phyloP scores from a whole-genome alignment of 1,140 invertebrate genomes.

The Anoplophora glabripennis region DNA sequence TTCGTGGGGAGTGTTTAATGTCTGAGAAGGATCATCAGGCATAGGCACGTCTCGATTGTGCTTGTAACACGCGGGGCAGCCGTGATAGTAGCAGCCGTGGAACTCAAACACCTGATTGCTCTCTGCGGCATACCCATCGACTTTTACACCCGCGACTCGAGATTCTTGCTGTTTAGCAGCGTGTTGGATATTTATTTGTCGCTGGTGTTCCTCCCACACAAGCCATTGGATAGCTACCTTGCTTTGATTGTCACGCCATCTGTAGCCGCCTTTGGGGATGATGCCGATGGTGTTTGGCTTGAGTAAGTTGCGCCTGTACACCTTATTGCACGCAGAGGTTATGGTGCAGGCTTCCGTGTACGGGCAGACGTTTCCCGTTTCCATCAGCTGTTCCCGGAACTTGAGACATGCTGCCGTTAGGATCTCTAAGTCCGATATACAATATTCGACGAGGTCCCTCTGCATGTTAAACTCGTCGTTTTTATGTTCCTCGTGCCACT shows the following conservation, averaged over 20 bases:
- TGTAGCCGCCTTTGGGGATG: conserved; percentile 11
- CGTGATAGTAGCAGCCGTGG: conserved; percentile 5
- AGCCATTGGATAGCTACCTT: conserved; percentile 7
- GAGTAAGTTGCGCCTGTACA: conserved; percentile 12
- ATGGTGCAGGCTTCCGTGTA: conserved; percentile 1
- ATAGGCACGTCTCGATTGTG: background rate
- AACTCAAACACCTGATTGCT: conserved; percentile 10
- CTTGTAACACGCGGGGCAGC: background rate
- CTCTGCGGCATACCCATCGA: conserved; percentile 6
- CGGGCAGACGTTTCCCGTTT: conserved; percentile 4
- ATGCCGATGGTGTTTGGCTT: conserved; percentile 10
- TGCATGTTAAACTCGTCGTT: conserved; percentile 10
- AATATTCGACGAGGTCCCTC: too few species aligned
- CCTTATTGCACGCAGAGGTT: conserved; percentile 3
- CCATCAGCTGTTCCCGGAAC: conserved; percentile 1
- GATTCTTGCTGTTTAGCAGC: background rate
- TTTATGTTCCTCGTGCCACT: conserved; percentile 25
- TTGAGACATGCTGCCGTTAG: conserved; percentile 8
- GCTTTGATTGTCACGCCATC: conserved; percentile 5
- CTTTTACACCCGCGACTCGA: background rate
- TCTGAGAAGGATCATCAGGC: background rate
- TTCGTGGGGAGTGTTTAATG: too few species aligned
- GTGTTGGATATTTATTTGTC: background rate
- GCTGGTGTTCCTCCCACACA: background rate
- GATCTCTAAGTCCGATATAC: conserved; percentile 4